Conservation (phyloP, 2,888 invertebrate species). For the Callyntrura guangdongensis region DNA sequence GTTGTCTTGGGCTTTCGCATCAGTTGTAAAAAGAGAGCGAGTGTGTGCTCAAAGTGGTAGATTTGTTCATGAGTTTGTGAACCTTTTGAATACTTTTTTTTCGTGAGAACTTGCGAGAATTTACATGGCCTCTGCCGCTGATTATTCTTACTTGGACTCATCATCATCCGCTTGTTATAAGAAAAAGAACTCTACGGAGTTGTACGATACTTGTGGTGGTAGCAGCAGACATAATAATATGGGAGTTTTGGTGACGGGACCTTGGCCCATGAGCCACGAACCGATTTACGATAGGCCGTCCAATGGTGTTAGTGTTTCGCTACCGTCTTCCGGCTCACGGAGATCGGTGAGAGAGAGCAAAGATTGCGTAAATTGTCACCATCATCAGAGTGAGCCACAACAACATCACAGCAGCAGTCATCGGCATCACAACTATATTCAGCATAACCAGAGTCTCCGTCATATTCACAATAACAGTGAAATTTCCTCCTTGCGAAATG, state of each 20-base stretch:
- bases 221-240: constrained; percentile 63
- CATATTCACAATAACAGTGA: constrained; percentile 45
- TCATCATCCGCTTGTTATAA: constrained; percentile 57
- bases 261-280: constrained; percentile 82
- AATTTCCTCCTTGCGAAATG: constrained; percentile 39
- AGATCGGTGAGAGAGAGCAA: constrained; percentile 69
- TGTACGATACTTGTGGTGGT: constrained; percentile 75
- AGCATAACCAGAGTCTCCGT: constrained; percentile 27
- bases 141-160: constrained; percentile 69
- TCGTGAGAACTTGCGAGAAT: constrained; percentile 52
- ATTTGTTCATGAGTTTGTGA: constrained; percentile 61
- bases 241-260: constrained; percentile 80
- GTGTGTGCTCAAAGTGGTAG: constrained; percentile 12
- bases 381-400: constrained; percentile 50
- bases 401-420: too few species aligned
- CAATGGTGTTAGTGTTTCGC: constrained; percentile 63
- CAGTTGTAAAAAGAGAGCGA: background rate
- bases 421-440: constrained; percentile 5
- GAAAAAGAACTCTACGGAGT: constrained; percentile 63
- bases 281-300: constrained; percentile 68
- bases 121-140: constrained; percentile 67
- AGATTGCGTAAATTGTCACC: constrained; percentile 66
- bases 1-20: constrained; percentile 27
- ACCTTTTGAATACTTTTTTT: constrained; percentile 44
- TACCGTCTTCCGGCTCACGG: constrained; percentile 59